phyloP scores from a whole-genome alignment of 2,113 vertebrate genomes.

The Casuarius casuarius region DNA sequence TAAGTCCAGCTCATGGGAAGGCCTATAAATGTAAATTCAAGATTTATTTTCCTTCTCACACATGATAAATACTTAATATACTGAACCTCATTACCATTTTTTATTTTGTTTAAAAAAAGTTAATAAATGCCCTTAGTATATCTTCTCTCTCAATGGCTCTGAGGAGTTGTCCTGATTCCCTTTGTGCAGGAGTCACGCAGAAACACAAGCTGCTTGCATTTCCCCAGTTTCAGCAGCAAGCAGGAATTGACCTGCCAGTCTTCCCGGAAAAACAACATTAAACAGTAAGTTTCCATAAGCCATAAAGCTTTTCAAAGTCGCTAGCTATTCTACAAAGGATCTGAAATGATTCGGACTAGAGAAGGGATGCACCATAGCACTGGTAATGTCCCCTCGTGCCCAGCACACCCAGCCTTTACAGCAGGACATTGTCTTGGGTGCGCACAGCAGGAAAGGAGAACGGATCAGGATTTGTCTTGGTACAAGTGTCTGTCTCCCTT shows the following conservation, averaged over 20 bases:
- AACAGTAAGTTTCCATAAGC: slow-evolving; percentile 67
- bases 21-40: slow-evolving; percentile 75
- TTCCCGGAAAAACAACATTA: slow-evolving; percentile 35
- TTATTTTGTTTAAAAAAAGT: slow-evolving; percentile 63
- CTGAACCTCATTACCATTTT: slow-evolving; percentile 63
- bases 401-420: background rate
- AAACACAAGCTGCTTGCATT: slow-evolving; percentile 55
- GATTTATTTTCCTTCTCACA: slow-evolving; percentile 77
- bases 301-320: slow-evolving; percentile 61
- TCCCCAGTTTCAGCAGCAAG: slow-evolving; percentile 66
- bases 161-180: slow-evolving; percentile 67
- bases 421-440: background rate
- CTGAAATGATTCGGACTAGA: slow-evolving; percentile 59
- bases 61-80: slow-evolving; percentile 84
- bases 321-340: slow-evolving; percentile 57
- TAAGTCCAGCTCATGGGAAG: slow-evolving; percentile 72
- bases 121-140: slow-evolving; percentile 77
- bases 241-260: slow-evolving; percentile 62
- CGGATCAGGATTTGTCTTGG: background rate
- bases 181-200: slow-evolving; percentile 55
- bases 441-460: slow-evolving; percentile 12
- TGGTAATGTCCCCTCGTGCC: background rate
- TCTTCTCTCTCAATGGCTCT: slow-evolving; percentile 69
- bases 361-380: slow-evolving; percentile 42
- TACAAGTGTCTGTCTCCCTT: slow-evolving; percentile 20